Percentiles rank a stretch among this genome's conserved stretches.
phyloP scores from a whole-genome alignment of 2,888 invertebrate genomes.

The Oeneis ivallda region DNA sequence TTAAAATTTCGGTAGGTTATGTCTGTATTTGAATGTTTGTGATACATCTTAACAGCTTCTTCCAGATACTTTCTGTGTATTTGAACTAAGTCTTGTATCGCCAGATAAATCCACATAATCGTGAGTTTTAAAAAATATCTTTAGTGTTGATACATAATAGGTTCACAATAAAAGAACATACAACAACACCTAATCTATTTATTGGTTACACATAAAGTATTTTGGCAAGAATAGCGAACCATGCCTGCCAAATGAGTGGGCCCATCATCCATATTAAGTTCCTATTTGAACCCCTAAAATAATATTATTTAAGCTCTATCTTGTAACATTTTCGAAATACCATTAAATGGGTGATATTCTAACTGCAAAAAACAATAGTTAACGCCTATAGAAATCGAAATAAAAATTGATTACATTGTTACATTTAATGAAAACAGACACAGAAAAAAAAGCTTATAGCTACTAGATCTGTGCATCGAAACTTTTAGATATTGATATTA shows the following conservation, averaged over 20 bases:
- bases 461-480: too few species aligned
- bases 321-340: background rate
- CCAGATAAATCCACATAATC: background rate
- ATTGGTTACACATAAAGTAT: too few species aligned
- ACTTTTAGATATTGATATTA: too few species aligned
- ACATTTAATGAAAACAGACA: too few species aligned
- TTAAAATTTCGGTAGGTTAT: too few species aligned
- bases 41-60: background rate
- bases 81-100: too few species aligned
- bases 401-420: too few species aligned
- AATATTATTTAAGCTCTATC: background rate
- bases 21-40: background rate
- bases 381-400: too few species aligned
- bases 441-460: too few species aligned
- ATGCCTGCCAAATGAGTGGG: background rate
- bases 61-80: background rate
- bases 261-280: slow-evolving; percentile 1
- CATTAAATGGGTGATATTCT: too few species aligned
- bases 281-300: background rate
- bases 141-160: too few species aligned
- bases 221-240: background rate
- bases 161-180: background rate
- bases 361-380: too few species aligned
- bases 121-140: background rate
- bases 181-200: background rate